Base-by-base conservation (phyloP, 2,888 invertebrate species). In the Microplitis deprimator region DNA sequence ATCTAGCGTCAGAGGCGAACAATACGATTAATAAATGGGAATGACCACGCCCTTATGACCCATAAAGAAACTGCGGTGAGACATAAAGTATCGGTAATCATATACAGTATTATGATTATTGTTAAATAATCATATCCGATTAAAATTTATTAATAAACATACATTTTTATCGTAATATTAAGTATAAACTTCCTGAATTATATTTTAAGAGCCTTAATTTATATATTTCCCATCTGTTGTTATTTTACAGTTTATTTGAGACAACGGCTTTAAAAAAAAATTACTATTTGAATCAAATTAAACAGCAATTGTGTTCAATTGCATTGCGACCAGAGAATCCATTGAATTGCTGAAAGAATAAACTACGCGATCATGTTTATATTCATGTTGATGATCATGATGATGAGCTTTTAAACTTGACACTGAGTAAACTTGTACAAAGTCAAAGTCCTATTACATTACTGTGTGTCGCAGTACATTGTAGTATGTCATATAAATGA, bases 31-130 rank as follows among this genome's bases (percentile, higher is more conserved):
- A 77, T 77, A 74, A 71, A 75, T 77, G 71, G 67, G 61, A 70
- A 13, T 67, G 70, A 74, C 62, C 77, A 77, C 77, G 71, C 77
- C 77, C 65, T 77, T 70, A 65, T 77, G 77, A 77, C 77, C 77
- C 74, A 77, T 40, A 77, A 75, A 74, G 70, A 71, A 74, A 71
- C 59, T 65, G 74, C 77, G 73, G 61, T 73, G 73, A 76, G 73
- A 69, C 76, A 73, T 61, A 50, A 72, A 20, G 29, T 68, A 73
- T 77, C 73, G 68, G 68, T 73, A 64, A 64, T 77, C 77, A 73
- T 7, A 77, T 68, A 70, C 29, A 77, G 39, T 62, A 77, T 77
- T 77, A 68, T 73, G 73, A 68, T 68, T 73, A 73, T 73, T 73
- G 68, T 68, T 73, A 61, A 73, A 50, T 62, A 68, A 17, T 64